These are phyloP conservation scores for Digitonthophagus gazella DNA, from an alignment of 2,888 invertebrate species.

Conservation along the genomic window DNA sequence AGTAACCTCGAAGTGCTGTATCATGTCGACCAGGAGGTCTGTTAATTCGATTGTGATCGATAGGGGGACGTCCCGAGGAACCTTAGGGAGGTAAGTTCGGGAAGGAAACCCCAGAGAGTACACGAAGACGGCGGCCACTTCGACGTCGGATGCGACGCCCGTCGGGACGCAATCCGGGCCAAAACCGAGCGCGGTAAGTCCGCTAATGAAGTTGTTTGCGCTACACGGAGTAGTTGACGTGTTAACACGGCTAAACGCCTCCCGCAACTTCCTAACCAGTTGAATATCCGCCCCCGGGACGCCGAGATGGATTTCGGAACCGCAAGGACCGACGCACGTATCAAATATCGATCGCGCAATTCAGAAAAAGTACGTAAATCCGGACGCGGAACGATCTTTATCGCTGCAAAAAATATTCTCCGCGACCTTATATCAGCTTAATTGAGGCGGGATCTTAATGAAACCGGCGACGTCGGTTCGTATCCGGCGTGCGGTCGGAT, in stretches of 20 bases:
- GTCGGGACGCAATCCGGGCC: background rate
- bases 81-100: background rate
- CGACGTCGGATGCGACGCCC: background rate
- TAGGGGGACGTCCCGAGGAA: background rate
- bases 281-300: background rate
- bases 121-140: background rate
- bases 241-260: constrained; percentile 10
- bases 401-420: background rate
- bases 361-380: background rate
- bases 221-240: constrained; percentile 9
- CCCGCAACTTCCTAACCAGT: background rate
- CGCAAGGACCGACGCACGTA: no score
- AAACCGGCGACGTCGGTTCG: background rate
- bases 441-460: background rate
- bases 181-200: background rate
- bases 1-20: background rate
- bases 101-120: background rate
- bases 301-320: background rate
- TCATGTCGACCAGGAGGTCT: background rate
- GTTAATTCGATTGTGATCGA: background rate
- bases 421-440: background rate
- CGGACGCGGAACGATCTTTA: background rate
- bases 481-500: background rate
- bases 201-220: constrained; percentile 16
- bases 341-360: no score